Evolutionary conservation across 1,140 invertebrate genomes (phyloP).

Genomic region (Diplogasteroides magnus): DNA sequence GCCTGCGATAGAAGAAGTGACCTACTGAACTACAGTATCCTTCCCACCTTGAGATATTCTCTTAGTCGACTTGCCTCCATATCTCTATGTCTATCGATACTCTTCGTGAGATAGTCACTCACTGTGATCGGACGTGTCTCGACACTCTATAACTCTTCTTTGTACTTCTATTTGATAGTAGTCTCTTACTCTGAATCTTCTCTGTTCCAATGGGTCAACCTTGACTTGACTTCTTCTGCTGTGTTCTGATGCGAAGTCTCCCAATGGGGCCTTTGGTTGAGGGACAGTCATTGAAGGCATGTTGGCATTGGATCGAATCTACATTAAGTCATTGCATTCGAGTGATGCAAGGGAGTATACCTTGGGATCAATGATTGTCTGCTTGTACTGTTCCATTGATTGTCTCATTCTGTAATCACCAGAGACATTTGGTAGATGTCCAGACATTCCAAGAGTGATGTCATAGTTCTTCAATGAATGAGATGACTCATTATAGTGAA

Average conservation of each 20-base stretch:
- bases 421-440: conserved; percentile 36
- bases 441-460: conserved; percentile 26
- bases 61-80: conserved; percentile 38
- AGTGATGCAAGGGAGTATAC: conserved; percentile 21
- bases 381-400: conserved; percentile 44
- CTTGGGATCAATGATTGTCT: conserved; percentile 55
- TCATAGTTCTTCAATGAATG: conserved; percentile 31
- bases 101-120: conserved; percentile 45
- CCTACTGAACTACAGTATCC: not conserved
- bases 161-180: not conserved
- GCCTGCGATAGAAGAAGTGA: conserved; percentile 21
- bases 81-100: conserved; percentile 46
- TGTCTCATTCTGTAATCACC: conserved; percentile 50
- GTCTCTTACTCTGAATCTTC: conserved; percentile 27
- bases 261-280: conserved; percentile 23
- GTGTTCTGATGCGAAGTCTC: conserved; percentile 53
- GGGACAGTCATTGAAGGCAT: conserved; percentile 17
- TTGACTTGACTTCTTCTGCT: conserved; percentile 51
- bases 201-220: conserved; percentile 39
- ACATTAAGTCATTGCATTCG: not conserved
- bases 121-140: conserved; percentile 45
- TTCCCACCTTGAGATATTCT: conserved; percentile 33
- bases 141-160: conserved; percentile 36
- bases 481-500: not conserved
- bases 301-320: conserved; percentile 29